phyloP scores from a whole-genome alignment of 2,888 invertebrate genomes.

The Labia minor region DNA sequence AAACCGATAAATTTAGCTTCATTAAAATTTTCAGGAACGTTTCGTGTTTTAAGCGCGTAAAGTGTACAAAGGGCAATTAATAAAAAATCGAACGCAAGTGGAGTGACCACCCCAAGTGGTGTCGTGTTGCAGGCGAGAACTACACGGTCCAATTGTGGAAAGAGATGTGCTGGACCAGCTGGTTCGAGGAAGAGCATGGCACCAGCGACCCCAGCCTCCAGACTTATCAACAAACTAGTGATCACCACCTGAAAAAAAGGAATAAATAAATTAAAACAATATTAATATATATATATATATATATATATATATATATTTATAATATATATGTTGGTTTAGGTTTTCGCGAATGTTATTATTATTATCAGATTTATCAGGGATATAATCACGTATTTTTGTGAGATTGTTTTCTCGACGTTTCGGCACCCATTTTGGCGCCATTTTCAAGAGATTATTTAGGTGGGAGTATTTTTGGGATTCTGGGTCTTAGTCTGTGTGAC shows the following conservation, averaged over 20 bases:
- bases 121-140: constrained; percentile 53
- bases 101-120: constrained; percentile 46
- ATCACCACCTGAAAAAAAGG: constrained; percentile 44
- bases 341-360: too few relatives aligned
- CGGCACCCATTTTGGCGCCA: too few relatives aligned
- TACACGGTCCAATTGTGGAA: constrained; percentile 43
- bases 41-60: constrained; percentile 65
- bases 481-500: too few relatives aligned
- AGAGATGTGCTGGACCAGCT: constrained; percentile 44
- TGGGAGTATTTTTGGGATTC: too few relatives aligned
- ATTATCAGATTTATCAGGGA: too few relatives aligned
- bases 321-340: too few relatives aligned
- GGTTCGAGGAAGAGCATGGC: constrained; percentile 50
- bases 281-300: too few relatives aligned
- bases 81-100: constrained; percentile 59
- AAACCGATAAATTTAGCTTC: constrained; percentile 65
- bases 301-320: too few relatives aligned
- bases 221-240: constrained; percentile 49
- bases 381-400: too few relatives aligned
- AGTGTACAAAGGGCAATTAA: constrained; percentile 62
- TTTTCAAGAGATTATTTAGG: too few relatives aligned
- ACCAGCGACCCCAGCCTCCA: constrained; percentile 55
- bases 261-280: too few relatives aligned
- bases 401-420: too few relatives aligned
- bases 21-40: constrained; percentile 74